phyloP scores from a whole-genome alignment of 2,797 vertebrate genomes.

The Sebastiscus albofasciatus region DNA sequence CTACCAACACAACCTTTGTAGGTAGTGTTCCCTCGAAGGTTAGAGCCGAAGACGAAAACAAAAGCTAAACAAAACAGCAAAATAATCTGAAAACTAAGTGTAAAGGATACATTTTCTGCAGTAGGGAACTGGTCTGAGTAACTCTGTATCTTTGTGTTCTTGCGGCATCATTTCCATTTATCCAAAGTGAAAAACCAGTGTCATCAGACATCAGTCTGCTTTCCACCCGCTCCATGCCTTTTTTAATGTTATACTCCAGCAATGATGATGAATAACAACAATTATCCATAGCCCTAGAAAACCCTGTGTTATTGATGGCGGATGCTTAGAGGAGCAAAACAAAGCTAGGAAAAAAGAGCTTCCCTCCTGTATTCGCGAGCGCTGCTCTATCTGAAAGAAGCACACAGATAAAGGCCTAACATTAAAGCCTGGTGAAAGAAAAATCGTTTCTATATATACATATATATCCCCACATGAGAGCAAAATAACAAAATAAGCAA shows the following conservation, averaged over 20 bases:
- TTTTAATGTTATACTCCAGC: slow-evolving; percentile 81
- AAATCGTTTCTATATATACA: slow-evolving; percentile 33
- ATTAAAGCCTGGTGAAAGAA: slow-evolving; percentile 37
- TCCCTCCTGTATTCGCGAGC: slow-evolving; percentile 28
- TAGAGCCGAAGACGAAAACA: neutral
- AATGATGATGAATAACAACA: slow-evolving; percentile 90
- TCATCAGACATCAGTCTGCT: slow-evolving; percentile 17
- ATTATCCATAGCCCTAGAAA: slow-evolving; percentile 87
- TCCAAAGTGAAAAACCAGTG: neutral
- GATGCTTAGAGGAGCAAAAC: slow-evolving; percentile 74
- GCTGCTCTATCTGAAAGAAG: slow-evolving; percentile 51
- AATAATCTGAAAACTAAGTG: neutral
- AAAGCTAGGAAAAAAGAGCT: slow-evolving; percentile 13
- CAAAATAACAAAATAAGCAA: slow-evolving; percentile 25
- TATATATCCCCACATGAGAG: neutral
- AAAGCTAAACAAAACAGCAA: neutral
- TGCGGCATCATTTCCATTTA: neutral
- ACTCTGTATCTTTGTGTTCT: neutral
- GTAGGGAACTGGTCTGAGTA: neutral
- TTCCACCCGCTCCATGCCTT: slow-evolving; percentile 54
- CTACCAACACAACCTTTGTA: neutral
- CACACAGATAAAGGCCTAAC: slow-evolving; percentile 47
- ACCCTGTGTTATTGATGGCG: slow-evolving; percentile 85
- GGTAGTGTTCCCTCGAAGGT: too few relatives aligned
- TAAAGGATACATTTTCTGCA: neutral